Percentiles rank a stretch among this genome's conserved stretches.
phyloP scores from a whole-genome alignment of 2,113 vertebrate species.

The Aplodontia rufa region DNA sequence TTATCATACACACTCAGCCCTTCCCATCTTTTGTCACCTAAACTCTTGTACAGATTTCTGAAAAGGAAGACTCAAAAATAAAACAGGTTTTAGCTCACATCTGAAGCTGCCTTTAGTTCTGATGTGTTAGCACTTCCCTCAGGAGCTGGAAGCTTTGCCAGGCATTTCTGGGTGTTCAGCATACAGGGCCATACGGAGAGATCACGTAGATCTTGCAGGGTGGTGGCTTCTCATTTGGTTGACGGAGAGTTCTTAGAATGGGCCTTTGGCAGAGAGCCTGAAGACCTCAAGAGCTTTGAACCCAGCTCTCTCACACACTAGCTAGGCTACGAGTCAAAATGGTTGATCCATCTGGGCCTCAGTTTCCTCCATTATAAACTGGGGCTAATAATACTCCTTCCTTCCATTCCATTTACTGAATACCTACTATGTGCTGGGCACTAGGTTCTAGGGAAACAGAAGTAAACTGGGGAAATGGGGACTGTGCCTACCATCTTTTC shows the following conservation, averaged over 20 bases:
- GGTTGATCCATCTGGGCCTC: background rate
- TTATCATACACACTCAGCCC: slow-evolving; percentile 64
- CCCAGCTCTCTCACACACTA: background rate
- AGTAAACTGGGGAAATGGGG: background rate
- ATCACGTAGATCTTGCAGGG: too few species aligned
- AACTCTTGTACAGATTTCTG: slow-evolving; percentile 55
- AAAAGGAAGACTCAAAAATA: slow-evolving; percentile 81
- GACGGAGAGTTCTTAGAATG: background rate
- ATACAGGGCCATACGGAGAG: background rate
- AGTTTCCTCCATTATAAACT: background rate
- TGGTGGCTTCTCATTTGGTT: background rate
- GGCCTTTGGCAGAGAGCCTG: background rate
- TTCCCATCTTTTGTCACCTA: slow-evolving; percentile 53
- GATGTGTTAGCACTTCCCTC: background rate
- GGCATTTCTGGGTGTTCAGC: background rate
- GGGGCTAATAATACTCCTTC: background rate
- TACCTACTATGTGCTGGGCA: background rate
- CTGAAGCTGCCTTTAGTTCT: slow-evolving; percentile 55
- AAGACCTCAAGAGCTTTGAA: background rate
- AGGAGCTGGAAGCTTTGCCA: slow-evolving; percentile 3
- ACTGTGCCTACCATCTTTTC: background rate
- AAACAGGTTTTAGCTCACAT: slow-evolving; percentile 49
- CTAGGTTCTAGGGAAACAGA: background rate
- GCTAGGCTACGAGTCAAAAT: background rate
- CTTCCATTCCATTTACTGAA: background rate